These are phyloP conservation scores for Deilephila porcellus DNA, from an alignment of 2,888 invertebrate species.

Conservation along the genomic window DNA sequence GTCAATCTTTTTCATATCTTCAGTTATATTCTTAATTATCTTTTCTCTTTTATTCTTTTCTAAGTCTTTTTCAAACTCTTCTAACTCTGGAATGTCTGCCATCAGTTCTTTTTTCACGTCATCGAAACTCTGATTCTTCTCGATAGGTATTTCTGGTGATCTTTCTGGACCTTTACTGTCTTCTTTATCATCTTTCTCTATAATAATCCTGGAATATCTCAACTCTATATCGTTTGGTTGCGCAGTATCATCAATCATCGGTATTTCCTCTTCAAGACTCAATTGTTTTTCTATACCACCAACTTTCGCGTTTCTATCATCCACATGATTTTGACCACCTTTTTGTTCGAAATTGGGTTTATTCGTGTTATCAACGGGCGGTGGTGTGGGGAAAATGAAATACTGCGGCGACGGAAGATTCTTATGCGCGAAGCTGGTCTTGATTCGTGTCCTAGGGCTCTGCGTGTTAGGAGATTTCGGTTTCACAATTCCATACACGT, in stretches of 20 bases:
- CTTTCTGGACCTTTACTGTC: slow-evolving; percentile 40
- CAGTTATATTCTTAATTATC: slow-evolving; percentile 74
- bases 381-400: slow-evolving; percentile 78
- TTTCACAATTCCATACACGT: slow-evolving; percentile 62
- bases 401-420: slow-evolving; percentile 79
- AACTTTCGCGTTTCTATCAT: slow-evolving; percentile 36
- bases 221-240: slow-evolving; percentile 77
- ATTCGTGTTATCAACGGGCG: slow-evolving; percentile 62
- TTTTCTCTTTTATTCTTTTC: slow-evolving; percentile 81
- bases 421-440: slow-evolving; percentile 84
- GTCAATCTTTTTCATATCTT: slow-evolving; percentile 69
- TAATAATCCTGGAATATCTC: slow-evolving; percentile 65
- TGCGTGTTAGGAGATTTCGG: slow-evolving; percentile 79
- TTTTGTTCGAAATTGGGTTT: slow-evolving; percentile 57
- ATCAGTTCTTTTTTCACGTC: slow-evolving; percentile 80
- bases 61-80: slow-evolving; percentile 81
- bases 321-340: slow-evolving; percentile 31
- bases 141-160: slow-evolving; percentile 46
- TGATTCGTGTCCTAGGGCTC: slow-evolving; percentile 86
- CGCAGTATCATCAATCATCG: slow-evolving; percentile 80
- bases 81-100: slow-evolving; percentile 81
- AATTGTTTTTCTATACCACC: slow-evolving; percentile 82
- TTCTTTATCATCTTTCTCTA: slow-evolving; percentile 52
- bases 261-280: slow-evolving; percentile 81
- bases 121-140: slow-evolving; percentile 76